phyloP scores from a whole-genome alignment of 2,797 vertebrate species.

The Artibeus lituratus region DNA sequence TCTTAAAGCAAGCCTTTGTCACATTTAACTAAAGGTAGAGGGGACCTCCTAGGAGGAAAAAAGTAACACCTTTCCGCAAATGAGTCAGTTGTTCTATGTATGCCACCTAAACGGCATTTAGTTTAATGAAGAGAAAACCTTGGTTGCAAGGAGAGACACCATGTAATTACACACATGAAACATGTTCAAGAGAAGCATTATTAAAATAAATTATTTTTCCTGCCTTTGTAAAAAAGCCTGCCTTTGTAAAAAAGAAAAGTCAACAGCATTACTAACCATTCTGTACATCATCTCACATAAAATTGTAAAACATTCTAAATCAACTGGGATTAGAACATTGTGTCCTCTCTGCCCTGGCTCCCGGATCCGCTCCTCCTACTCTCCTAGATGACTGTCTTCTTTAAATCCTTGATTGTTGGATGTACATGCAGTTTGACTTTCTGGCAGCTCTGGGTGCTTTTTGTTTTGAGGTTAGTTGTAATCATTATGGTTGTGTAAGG shows the following conservation, averaged over 20 bases:
- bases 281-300: background rate
- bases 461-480: too few relatives aligned
- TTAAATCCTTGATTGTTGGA: too few relatives aligned
- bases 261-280: background rate
- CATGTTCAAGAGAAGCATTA: background rate
- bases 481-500: too few relatives aligned
- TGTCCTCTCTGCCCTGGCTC: too few relatives aligned
- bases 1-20: background rate
- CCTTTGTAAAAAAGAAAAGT: background rate
- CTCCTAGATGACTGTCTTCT: too few relatives aligned
- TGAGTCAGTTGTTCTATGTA: background rate
- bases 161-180: background rate
- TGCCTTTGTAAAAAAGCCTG: background rate
- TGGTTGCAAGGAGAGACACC: background rate
- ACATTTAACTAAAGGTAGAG: background rate
- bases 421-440: too few relatives aligned
- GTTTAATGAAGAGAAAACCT: background rate
- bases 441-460: too few relatives aligned
- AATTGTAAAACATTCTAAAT: slow-evolving; percentile 3
- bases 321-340: background rate
- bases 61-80: background rate
- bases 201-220: background rate
- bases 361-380: too few relatives aligned
- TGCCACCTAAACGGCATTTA: background rate
- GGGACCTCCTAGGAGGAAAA: background rate